Evolutionary conservation across 2,113 vertebrate species (phyloP), one percentile per base, ranked within the genome.

Genomic region (Channa maculata): DNA sequence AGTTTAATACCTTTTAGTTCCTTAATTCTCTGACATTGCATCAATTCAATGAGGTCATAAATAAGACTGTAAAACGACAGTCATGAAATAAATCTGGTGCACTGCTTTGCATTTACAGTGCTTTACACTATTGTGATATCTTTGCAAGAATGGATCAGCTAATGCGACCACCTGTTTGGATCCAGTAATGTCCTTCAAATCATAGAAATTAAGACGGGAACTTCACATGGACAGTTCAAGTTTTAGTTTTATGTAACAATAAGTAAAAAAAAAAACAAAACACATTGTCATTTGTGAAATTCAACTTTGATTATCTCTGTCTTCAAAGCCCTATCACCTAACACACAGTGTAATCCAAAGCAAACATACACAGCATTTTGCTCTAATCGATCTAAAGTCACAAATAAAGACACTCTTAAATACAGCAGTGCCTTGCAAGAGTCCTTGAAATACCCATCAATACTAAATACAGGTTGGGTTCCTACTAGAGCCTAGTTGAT

Each of bases 241-340:
- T 84, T 89, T 74, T 63, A 67, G 67, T 52, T 55, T 58, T 24
- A 24, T 24, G 24, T 24, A 24, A 83, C 77, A 76, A 69, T 61
- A 67, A 81, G 24, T 24, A 75, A 69, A 86, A 48, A 69, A 67
- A 64, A 75, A 71, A 86, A 79, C 58, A 84, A 65, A 53, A 24
- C 61, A 43, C 65, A 33, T 62, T 75, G 45, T 45, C 64, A 73
- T 82, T 74, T 51, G 61, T 75, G 57, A 86, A 74, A 85, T 84
- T 87, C 72, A 65, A 64, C 59, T 84, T 84, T 86, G 79, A 85
- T 85, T 81, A 88, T 87, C 69, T 45, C 71, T 61, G 50, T 77
- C 79, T 71, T 68, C 61, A 75, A 79, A 83, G 39, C 68, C 67
- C 70, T 69, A 83, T 67, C 14, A 77, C 7, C 61, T 59, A 89